Evolutionary conservation across 1,140 invertebrate species (phyloP).

Genomic region (Drosophila obscura): DNA sequence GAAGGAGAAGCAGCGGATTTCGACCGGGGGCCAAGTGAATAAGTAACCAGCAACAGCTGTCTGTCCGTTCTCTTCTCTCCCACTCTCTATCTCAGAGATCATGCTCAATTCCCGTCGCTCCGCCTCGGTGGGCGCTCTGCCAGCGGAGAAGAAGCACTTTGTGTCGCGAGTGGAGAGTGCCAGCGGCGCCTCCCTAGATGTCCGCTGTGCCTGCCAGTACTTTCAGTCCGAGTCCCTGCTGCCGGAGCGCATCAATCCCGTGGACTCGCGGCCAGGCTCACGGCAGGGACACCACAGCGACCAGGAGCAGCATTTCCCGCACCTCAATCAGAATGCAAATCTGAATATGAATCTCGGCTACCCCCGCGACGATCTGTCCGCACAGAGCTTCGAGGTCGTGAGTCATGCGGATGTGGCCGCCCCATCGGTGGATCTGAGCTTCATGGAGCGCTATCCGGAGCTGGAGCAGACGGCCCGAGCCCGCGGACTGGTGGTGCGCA

Average conservation of each 20-base stretch:
- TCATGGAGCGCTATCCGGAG: constrained; percentile 78
- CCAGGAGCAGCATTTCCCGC: constrained; percentile 60
- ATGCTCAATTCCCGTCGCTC: constrained; percentile 84
- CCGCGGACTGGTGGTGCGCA: constrained; percentile 72
- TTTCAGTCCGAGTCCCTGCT: constrained; percentile 91
- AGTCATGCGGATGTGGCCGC: constrained; percentile 69
- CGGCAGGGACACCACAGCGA: constrained; percentile 83
- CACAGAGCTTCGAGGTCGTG: constrained; percentile 66
- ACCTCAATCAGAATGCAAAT: constrained; percentile 25
- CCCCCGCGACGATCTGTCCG: constrained; percentile 57
- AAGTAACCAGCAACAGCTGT: constrained; percentile 45
- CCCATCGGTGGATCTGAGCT: constrained; percentile 69
- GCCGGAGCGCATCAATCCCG: constrained; percentile 88
- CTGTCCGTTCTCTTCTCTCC: background rate
- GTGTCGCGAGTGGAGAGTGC: constrained; percentile 87
- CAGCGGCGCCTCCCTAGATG: constrained; percentile 89
- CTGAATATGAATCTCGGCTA: no score
- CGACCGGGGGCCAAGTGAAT: constrained; percentile 68
- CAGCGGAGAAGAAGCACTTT: constrained; percentile 85
- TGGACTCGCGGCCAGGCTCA: constrained; percentile 85
- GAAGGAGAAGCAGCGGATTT: constrained; percentile 28
- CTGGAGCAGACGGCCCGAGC: constrained; percentile 72
- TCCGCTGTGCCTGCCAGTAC: constrained; percentile 93
- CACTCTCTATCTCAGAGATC: background rate
- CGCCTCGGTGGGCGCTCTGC: constrained; percentile 87